Percentiles rank a stretch among this genome's conserved stretches.
Conservation (phyloP, 2,113 vertebrate genomes). For the Hydrochoerus hydrochaeris region DNA sequence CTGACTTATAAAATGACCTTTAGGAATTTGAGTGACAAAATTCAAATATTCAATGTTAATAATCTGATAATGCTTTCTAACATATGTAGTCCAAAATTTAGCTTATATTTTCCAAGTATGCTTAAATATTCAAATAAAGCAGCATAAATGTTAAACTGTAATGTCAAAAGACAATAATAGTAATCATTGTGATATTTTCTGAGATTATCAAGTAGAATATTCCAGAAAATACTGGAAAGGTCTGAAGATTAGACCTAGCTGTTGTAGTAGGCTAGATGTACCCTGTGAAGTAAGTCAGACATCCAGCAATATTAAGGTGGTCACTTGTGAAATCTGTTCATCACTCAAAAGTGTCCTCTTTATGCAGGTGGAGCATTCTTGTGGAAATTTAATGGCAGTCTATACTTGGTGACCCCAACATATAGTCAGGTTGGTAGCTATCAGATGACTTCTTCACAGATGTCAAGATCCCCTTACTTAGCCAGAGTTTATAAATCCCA, state of each 20-base stretch:
- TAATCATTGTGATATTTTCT: not conserved
- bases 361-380: not conserved
- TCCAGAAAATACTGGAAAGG: not conserved
- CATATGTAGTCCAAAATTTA: not conserved
- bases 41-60: not conserved
- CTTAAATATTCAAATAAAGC: not conserved
- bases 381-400: not conserved
- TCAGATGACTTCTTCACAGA: not conserved
- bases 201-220: not conserved
- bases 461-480: not conserved
- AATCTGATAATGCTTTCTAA: conserved; percentile 14
- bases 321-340: not conserved
- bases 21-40: not conserved
- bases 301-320: not conserved
- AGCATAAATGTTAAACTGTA: not conserved
- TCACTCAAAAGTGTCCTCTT: not conserved
- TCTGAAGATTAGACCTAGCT: not conserved
- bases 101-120: not conserved
- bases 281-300: not conserved
- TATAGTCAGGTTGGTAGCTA: not conserved
- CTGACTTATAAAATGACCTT: not conserved
- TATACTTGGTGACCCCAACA: not conserved
- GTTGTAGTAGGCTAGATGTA: not conserved
- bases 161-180: not conserved
- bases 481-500: not conserved